These are phyloP conservation scores for Unio delphinus DNA, from an alignment of 2,888 invertebrate genomes.

Conservation along the genomic window DNA sequence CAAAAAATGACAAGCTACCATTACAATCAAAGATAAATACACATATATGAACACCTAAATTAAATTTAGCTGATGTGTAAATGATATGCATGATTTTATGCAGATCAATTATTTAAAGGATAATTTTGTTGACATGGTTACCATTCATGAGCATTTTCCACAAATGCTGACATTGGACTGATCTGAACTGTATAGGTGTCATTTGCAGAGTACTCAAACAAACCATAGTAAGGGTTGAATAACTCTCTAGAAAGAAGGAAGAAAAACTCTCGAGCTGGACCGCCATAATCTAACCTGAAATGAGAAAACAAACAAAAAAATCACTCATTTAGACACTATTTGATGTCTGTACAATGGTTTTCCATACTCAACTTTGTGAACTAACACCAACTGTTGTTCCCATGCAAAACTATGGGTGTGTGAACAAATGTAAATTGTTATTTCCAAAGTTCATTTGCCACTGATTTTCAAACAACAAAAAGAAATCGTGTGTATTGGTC, in stretches of 20 bases:
- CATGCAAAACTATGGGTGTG: too few species aligned
- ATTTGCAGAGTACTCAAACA: conserved; percentile 98
- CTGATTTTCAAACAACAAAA: not conserved
- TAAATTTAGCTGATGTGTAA: too few species aligned
- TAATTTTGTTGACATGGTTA: conserved; percentile 59
- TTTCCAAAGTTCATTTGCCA: not conserved
- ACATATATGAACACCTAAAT: too few species aligned
- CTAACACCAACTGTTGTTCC: not conserved
- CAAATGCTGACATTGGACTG: conserved; percentile 93
- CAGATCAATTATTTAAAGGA: not conserved
- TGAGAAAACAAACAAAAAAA: conserved; percentile 6
- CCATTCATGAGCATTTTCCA: conserved; percentile 98
- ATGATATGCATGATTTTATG: not conserved
- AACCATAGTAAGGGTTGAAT: conserved; percentile 98
- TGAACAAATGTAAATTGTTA: not conserved
- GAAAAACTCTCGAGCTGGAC: conserved; percentile 97
- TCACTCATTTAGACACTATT: too few species aligned
- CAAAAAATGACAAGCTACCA: too few species aligned
- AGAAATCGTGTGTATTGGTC: not conserved
- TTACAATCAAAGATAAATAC: too few species aligned
- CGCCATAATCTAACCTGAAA: conserved; percentile 89
- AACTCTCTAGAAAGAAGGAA: conserved; percentile 96
- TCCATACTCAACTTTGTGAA: not conserved
- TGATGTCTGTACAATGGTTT: too few species aligned
- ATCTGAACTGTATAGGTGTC: conserved; percentile 93